Evolutionary conservation across 2,888 invertebrate genomes (phyloP).

Genomic region (Ptycholaimellus sp.): DNA sequence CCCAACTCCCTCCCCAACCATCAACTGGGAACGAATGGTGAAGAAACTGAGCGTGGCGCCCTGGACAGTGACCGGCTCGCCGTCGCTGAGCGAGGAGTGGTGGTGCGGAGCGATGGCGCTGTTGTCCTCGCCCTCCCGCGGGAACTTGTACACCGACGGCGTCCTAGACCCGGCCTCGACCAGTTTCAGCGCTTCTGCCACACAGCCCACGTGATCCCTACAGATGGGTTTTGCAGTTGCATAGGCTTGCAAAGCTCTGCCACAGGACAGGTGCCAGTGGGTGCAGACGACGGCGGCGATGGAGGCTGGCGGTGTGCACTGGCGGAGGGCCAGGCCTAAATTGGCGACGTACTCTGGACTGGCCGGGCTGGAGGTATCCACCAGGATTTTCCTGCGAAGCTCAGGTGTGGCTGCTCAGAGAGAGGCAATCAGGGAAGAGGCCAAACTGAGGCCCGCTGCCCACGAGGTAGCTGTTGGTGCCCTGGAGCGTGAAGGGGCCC

Average conservation of each 20-base stretch:
- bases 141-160: conserved; percentile 16
- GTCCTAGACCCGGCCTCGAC: background rate
- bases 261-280: conserved; percentile 95
- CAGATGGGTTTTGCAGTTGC: too few relatives aligned
- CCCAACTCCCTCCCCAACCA: too few relatives aligned
- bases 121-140: conserved; percentile 10
- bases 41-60: conserved; percentile 57
- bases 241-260: too few relatives aligned
- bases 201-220: conserved; percentile 79
- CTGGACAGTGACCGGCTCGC: conserved; percentile 50
- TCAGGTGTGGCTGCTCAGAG: too few relatives aligned
- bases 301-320: too few relatives aligned
- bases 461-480: conserved; percentile 85
- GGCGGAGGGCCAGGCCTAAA: conserved; percentile 43
- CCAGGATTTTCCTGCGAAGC: conserved; percentile 54
- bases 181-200: conserved; percentile 26
- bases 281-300: conserved; percentile 66
- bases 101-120: conserved; percentile 13
- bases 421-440: too few relatives aligned
- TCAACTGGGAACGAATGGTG: too few relatives aligned
- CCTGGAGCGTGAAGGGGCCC: conserved; percentile 81
- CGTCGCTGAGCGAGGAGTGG: conserved; percentile 37
- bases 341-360: conserved; percentile 52
- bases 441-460: conserved; percentile 67
- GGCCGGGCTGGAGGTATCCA: conserved; percentile 67